phyloP scores from a whole-genome alignment of 2,888 invertebrate genomes.

The Volucella bombylans region DNA sequence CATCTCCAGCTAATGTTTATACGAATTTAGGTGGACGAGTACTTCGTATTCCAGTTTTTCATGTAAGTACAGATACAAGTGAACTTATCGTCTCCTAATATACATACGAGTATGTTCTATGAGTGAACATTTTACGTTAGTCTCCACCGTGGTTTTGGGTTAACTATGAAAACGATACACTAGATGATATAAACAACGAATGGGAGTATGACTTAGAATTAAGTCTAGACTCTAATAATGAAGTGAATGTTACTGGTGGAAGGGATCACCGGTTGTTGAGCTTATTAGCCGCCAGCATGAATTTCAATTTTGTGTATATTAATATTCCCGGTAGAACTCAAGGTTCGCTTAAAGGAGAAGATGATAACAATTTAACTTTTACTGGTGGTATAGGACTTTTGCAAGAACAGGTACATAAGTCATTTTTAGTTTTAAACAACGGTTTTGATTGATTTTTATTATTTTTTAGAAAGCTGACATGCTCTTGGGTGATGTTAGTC shows the following conservation, averaged over 20 bases:
- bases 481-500: slow-evolving; percentile 89
- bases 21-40: slow-evolving; percentile 86
- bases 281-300: slow-evolving; percentile 86
- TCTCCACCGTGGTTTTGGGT: slow-evolving; percentile 91
- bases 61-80: slow-evolving; percentile 83
- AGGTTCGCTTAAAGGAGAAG: slow-evolving; percentile 84
- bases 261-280: slow-evolving; percentile 88
- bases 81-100: not conserved
- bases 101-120: not conserved
- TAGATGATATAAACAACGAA: slow-evolving; percentile 47
- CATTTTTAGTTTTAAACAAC: not conserved
- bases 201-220: slow-evolving; percentile 69
- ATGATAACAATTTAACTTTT: slow-evolving; percentile 86
- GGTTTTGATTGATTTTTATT: slow-evolving; percentile 7
- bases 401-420: slow-evolving; percentile 85
- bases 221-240: slow-evolving; percentile 65
- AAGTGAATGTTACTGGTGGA: slow-evolving; percentile 85
- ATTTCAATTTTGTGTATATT: slow-evolving; percentile 88
- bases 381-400: slow-evolving; percentile 89
- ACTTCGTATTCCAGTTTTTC: slow-evolving; percentile 88
- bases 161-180: slow-evolving; percentile 84
- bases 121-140: slow-evolving; percentile 78
- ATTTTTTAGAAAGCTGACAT: slow-evolving; percentile 86
- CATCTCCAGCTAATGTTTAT: slow-evolving; percentile 85
- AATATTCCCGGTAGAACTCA: slow-evolving; percentile 89